Evolutionary conservation across 2,797 vertebrate genomes (phyloP), one percentile per base, ranked within the genome.

Genomic region (Phrynocephalus guinanensis): DNA sequence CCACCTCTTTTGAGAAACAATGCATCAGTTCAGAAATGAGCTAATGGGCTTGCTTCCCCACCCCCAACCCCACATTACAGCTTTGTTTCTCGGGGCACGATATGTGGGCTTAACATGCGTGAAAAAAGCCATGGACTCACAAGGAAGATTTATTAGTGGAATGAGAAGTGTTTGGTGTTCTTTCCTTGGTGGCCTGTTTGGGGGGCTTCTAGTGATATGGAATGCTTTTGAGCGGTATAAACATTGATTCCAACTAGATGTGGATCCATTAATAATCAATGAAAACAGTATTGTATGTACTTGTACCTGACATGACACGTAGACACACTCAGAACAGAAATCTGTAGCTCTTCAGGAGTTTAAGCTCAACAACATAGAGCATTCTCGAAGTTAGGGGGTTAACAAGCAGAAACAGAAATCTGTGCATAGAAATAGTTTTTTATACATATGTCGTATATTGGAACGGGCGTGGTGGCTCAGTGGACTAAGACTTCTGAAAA

Each of bases 61-160:
- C 72, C 15, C 71, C 79, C 44, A 67, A 48, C n/a, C 60, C 22
- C 87, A 91, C 87, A 93, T 93, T 92, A 93, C 91, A 90, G 93
- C 91, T 93, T 94, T 94, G 93, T 92, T 94, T 95, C 94, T 92
- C 91, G 92, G 60, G 88, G 79, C 94, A 91, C 86, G 84, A 92
- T 94, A 97, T 97, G 97, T 96, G 97, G 97, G 92, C 92, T 92
- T 94, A 93, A 94, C 90, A 94, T 92, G 96, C 94, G 86, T 91
- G 86, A 88, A 92, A 93, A 81, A 91, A 90, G 88, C 92, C 87
- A 91, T 93, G 95, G 88, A 94, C 91, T 94, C 92, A 91, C 79
- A 91, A 92, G 87, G 56, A 93, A 94, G 94, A 93, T 93, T 95
- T 95, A 95, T 84, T 83, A 90, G 86, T 90, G 85, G 86, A 90